Percentiles rank a stretch among this genome's conserved stretches.
These are phyloP conservation scores for Aulostomus chinensis DNA, from an alignment of 2,797 vertebrate species.

Conservation along the genomic window DNA sequence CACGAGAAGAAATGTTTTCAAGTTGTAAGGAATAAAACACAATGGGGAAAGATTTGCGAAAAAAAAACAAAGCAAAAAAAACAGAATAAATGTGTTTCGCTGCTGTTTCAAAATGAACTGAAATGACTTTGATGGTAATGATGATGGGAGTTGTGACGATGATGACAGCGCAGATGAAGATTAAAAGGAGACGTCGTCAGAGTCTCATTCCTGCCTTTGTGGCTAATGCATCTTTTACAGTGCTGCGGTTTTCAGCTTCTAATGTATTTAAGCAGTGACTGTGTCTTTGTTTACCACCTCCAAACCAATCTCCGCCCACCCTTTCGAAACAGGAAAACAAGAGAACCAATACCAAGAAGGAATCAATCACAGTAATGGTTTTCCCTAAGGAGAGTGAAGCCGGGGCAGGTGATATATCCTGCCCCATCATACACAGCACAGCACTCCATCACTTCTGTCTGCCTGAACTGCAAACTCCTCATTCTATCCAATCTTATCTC, in stretches of 20 bases:
- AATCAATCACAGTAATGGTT: conserved; percentile 64
- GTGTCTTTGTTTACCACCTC: conserved; percentile 44
- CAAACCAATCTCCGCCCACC: conserved; percentile 25
- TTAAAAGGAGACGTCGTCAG: conserved; percentile 35
- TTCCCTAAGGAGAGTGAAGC: conserved; percentile 43
- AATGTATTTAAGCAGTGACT: conserved; percentile 23
- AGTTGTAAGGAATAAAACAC: no score
- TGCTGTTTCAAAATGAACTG: conserved; percentile 19
- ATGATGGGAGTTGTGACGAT: conserved; percentile 35
- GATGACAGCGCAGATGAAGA: conserved; percentile 38
- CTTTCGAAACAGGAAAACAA: conserved; percentile 41
- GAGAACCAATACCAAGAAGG: conserved; percentile 31
- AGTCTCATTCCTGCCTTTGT: conserved; percentile 19
- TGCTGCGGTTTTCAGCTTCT: conserved; percentile 12
- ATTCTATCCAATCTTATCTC: conserved; percentile 55
- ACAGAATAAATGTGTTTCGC: conserved; percentile 4
- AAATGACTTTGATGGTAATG: conserved; percentile 30
- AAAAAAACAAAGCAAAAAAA: no score
- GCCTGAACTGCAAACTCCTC: conserved; percentile 41
- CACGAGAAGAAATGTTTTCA: no score
- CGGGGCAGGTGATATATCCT: conserved; percentile 62
- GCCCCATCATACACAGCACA: conserved; percentile 53
- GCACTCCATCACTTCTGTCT: conserved; percentile 66
- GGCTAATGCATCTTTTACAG: conserved; percentile 23
- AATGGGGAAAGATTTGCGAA: no score